Evolutionary conservation across 2,888 invertebrate genomes (phyloP).

Genomic region (Steinernema scapterisci): DNA sequence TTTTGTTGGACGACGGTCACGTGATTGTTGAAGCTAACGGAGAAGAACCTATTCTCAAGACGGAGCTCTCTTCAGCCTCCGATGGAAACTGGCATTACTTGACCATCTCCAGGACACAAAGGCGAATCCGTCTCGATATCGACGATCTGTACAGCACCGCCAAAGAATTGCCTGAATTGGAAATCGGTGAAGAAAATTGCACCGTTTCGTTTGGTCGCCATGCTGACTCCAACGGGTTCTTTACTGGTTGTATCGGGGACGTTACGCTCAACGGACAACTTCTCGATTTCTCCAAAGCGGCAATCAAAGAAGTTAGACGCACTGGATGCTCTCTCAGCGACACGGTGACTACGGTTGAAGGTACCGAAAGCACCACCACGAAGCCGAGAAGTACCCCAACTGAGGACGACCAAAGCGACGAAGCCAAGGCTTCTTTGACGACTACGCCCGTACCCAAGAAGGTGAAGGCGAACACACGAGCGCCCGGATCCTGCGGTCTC

Average conservation of each 20-base stretch:
- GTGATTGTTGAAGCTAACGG: conserved; percentile 42
- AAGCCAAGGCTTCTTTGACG: background rate
- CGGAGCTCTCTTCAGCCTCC: conserved; percentile 63
- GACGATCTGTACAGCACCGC: conserved; percentile 78
- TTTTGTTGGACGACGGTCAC: conserved; percentile 43
- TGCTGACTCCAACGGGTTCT: conserved; percentile 74
- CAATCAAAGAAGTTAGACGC: conserved; percentile 57
- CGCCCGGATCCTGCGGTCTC: conserved; percentile 55
- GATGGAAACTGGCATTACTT: conserved; percentile 95
- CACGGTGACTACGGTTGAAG: conserved; percentile 31
- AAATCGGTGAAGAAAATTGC: conserved; percentile 72
- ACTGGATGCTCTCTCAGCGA: conserved; percentile 58
- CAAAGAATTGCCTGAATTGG: conserved; percentile 42
- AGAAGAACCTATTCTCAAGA: conserved; percentile 45
- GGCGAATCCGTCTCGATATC: conserved; percentile 76
- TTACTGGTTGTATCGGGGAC: conserved; percentile 90
- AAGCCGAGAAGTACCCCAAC: conserved; percentile 1
- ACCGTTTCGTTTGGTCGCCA: conserved; percentile 86
- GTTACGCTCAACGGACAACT: conserved; percentile 81
- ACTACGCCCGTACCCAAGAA: conserved; percentile 33
- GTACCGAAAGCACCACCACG: background rate
- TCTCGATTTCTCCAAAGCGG: conserved; percentile 57
- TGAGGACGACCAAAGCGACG: conserved; percentile 18
- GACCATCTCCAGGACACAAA: conserved; percentile 72
- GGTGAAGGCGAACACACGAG: conserved; percentile 29